Percentiles rank a stretch among this genome's conserved stretches.
Evolutionary conservation across 2,113 vertebrate genomes (phyloP).

Genomic region (Syngnathus scovelli): DNA sequence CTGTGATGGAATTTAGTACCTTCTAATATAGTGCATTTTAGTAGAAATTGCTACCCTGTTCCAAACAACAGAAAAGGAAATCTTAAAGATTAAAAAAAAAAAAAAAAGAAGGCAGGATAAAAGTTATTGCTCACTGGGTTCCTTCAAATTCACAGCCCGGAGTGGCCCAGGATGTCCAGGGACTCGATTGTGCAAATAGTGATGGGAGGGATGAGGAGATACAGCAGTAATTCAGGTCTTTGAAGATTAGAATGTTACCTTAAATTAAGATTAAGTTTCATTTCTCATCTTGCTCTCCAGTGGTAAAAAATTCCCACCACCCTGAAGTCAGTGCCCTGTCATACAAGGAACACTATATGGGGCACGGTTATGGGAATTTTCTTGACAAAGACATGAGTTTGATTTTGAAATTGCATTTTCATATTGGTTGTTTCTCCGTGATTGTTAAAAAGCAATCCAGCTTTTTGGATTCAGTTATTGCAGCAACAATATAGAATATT

Average conservation of each 20-base stretch:
- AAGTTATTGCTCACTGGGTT: conserved; percentile 68
- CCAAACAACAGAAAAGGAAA: conserved; percentile 25
- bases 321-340: conserved; percentile 22
- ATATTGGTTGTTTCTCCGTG: conserved; percentile 49
- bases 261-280: conserved; percentile 15
- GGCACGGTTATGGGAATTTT: conserved; percentile 12
- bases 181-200: conserved; percentile 63
- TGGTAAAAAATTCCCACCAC: conserved; percentile 3
- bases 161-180: conserved; percentile 42
- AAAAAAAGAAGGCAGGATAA: conserved; percentile 44
- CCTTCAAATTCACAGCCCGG: conserved; percentile 56
- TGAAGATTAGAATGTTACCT: conserved; percentile 22
- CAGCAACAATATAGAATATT: conserved; percentile 72
- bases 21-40: conserved; percentile 56
- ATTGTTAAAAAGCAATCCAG: conserved; percentile 71
- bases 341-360: conserved; percentile 11
- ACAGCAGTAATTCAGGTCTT: conserved; percentile 20
- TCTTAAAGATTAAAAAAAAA: conserved; percentile 25
- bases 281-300: conserved; percentile 3
- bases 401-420: conserved; percentile 48
- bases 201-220: conserved; percentile 30
- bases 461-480: conserved; percentile 64
- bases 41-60: conserved; percentile 51
- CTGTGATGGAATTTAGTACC: conserved; percentile 19
- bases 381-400: conserved; percentile 17